phyloP scores from a whole-genome alignment of 2,888 invertebrate species.

The Lamproptera curius region DNA sequence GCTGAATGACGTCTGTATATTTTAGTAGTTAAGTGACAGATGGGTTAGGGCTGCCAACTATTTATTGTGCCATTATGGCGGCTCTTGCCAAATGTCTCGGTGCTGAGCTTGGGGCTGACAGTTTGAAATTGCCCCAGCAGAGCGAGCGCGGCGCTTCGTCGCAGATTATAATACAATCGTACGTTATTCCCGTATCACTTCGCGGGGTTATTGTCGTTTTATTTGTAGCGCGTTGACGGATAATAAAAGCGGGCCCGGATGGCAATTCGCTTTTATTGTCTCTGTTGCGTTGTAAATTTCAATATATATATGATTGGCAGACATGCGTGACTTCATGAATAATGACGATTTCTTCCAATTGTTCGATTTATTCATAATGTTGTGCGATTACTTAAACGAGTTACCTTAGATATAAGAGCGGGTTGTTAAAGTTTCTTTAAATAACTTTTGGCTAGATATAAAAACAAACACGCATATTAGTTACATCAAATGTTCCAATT shows the following conservation, averaged over 20 bases:
- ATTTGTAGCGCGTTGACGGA: slow-evolving; percentile 59
- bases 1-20: slow-evolving; percentile 75
- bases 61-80: slow-evolving; percentile 73
- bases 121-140: slow-evolving; percentile 60
- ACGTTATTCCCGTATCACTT: slow-evolving; percentile 35
- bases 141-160: slow-evolving; percentile 38
- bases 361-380: too few relatives aligned
- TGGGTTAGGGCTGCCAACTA: slow-evolving; percentile 73
- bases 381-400: too few relatives aligned
- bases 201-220: slow-evolving; percentile 47
- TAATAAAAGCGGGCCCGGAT: slow-evolving; percentile 51
- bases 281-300: slow-evolving; percentile 45
- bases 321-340: too few relatives aligned
- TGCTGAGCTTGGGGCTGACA: slow-evolving; percentile 55
- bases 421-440: too few relatives aligned
- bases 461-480: too few relatives aligned
- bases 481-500: too few relatives aligned
- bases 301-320: too few relatives aligned
- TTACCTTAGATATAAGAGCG: too few relatives aligned
- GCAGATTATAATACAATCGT: slow-evolving; percentile 46
- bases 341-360: too few relatives aligned
- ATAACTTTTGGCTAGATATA: too few relatives aligned
- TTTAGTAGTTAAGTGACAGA: slow-evolving; percentile 77
- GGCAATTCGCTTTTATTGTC: slow-evolving; percentile 64
- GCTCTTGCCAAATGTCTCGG: slow-evolving; percentile 61